Percentiles rank a stretch among this genome's conserved stretches.
These are phyloP conservation scores for Seira ritae DNA, from an alignment of 2,888 invertebrate species.

Conservation along the genomic window DNA sequence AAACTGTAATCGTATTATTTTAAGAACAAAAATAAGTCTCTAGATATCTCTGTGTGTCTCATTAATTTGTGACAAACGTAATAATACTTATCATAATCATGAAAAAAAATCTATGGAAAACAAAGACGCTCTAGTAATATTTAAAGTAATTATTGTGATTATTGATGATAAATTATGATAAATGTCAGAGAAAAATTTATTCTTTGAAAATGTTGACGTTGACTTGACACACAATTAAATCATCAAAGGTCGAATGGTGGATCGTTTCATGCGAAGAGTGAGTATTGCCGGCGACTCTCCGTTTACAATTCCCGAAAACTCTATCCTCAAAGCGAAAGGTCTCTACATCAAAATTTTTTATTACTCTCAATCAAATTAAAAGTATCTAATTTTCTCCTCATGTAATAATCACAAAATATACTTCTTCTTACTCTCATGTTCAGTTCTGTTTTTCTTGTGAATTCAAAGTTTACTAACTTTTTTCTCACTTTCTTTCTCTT, in stretches of 20 bases:
- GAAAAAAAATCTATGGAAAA: not conserved
- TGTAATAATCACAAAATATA: not conserved
- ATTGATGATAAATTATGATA: not conserved
- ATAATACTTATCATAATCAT: not conserved
- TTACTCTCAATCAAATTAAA: not conserved
- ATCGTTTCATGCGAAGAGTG: constrained; percentile 73
- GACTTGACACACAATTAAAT: constrained; percentile 33
- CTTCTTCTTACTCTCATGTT: not conserved
- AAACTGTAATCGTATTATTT: too few species aligned
- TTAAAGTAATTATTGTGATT: not conserved
- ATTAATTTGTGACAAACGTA: not conserved
- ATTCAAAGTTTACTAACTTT: constrained; percentile 13
- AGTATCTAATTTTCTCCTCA: not conserved
- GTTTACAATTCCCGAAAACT: constrained; percentile 73
- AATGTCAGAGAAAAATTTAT: not conserved
- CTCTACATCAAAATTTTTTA: constrained; percentile 53
- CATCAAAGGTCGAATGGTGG: constrained; percentile 73
- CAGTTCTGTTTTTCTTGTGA: not conserved
- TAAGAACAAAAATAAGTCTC: not conserved
- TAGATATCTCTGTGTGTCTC: not conserved
- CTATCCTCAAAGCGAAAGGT: constrained; percentile 74
- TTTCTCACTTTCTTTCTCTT: constrained; percentile 53
- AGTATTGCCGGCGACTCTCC: constrained; percentile 73
- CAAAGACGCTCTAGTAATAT: not conserved
- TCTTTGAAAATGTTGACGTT: constrained; percentile 26